Percentiles rank a stretch among this genome's conserved stretches.
phyloP scores from a whole-genome alignment of 64 coral and sea anemone species.

The Porites australiensis region DNA sequence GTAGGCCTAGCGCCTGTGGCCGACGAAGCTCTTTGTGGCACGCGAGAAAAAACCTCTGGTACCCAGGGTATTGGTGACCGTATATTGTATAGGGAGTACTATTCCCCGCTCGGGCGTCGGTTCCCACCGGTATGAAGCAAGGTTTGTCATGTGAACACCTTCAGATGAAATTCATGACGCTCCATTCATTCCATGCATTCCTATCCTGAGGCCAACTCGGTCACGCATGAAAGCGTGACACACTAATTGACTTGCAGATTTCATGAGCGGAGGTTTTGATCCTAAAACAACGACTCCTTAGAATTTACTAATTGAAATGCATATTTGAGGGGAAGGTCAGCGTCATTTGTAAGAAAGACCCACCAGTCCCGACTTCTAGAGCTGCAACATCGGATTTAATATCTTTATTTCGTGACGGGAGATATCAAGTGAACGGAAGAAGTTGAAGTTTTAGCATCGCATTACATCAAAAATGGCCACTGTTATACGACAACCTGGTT shows the following conservation, averaged over 20 bases:
- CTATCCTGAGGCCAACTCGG: not conserved
- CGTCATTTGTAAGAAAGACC: not conserved
- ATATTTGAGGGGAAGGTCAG: slow-evolving; percentile 1
- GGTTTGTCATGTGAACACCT: too few relatives aligned
- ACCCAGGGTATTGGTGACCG: too few relatives aligned
- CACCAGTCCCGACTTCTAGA: not conserved
- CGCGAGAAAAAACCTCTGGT: too few relatives aligned
- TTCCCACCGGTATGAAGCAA: too few relatives aligned
- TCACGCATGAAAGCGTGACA: not conserved
- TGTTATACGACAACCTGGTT: not conserved
- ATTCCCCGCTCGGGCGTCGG: too few relatives aligned
- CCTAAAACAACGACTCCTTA: not conserved
- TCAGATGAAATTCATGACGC: not conserved
- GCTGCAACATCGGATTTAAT: too few relatives aligned
- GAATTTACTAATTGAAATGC: not conserved
- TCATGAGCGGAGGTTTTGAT: not conserved
- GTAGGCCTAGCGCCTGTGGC: too few relatives aligned
- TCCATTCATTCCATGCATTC: not conserved
- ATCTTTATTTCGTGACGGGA: not conserved
- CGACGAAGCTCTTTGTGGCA: too few relatives aligned
- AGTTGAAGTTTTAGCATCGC: not conserved
- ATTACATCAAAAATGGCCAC: slow-evolving; percentile 17
- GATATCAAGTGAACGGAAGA: not conserved
- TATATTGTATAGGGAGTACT: too few relatives aligned
- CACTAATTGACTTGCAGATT: slow-evolving; percentile 23